phyloP scores from a whole-genome alignment of 2,797 vertebrate species.

The Vultur gryphus region DNA sequence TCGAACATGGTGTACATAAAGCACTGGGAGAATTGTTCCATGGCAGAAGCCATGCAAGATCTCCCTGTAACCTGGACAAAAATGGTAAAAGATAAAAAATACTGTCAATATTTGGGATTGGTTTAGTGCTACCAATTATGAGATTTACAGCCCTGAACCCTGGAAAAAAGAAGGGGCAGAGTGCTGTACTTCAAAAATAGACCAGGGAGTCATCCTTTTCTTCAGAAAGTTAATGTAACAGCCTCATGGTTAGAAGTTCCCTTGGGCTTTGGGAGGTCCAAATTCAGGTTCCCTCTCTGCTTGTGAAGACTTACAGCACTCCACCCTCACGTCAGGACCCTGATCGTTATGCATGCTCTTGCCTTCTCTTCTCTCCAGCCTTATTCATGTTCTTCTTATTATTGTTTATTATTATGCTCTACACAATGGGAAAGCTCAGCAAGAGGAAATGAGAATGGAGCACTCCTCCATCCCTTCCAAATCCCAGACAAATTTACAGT shows the following conservation, averaged over 20 bases:
- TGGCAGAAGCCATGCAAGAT: neutral
- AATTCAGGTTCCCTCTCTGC: neutral
- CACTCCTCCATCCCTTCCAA: neutral
- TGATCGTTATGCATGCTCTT: neutral
- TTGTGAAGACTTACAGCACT: neutral
- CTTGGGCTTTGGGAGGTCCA: neutral
- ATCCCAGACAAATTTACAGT: neutral
- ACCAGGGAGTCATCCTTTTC: neutral
- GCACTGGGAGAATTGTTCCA: neutral
- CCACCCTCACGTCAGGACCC: neutral
- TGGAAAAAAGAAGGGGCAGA: neutral
- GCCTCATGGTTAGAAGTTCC: neutral
- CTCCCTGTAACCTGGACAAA: neutral
- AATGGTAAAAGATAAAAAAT: neutral
- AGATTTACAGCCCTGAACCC: neutral
- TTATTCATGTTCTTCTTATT: neutral
- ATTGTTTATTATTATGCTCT: neutral
- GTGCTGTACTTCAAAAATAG: neutral
- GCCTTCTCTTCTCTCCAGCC: neutral
- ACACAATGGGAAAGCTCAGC: neutral
- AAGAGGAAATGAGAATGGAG: neutral
- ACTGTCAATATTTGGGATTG: neutral
- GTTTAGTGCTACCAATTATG: neutral
- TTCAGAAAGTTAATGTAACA: neutral
- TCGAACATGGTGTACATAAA: neutral